Conservation (phyloP, 2,888 invertebrate genomes). For the Omphaloscelis lunosa region DNA sequence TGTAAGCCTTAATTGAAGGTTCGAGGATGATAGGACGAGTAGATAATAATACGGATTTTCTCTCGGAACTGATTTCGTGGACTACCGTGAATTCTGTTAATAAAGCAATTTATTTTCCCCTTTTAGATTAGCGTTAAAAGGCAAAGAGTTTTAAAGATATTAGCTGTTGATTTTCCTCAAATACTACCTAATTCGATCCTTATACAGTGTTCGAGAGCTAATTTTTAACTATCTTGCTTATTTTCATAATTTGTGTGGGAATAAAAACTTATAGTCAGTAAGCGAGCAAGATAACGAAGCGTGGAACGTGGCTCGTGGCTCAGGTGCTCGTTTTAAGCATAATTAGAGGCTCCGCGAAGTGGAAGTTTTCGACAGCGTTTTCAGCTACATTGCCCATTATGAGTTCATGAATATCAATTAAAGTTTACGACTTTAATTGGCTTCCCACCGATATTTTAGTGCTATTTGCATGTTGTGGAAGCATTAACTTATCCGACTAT, state of each 20-base stretch:
- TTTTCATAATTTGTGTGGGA: slow-evolving; percentile 57
- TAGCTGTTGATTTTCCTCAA: slow-evolving; percentile 30
- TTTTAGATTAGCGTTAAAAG: slow-evolving; percentile 29
- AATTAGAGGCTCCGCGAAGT: slow-evolving; percentile 73
- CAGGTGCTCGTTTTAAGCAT: slow-evolving; percentile 71
- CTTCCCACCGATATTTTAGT: slow-evolving; percentile 83
- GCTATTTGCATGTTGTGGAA: slow-evolving; percentile 83
- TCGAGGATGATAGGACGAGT: slow-evolving; percentile 20
- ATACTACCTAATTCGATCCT: slow-evolving; percentile 26
- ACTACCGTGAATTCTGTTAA: slow-evolving; percentile 35
- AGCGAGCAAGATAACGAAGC: slow-evolving; percentile 57
- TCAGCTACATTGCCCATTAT: slow-evolving; percentile 78
- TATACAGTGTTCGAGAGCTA: slow-evolving; percentile 29
- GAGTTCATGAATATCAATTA: slow-evolving; percentile 85
- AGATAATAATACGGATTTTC: slow-evolving; percentile 54
- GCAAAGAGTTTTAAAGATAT: slow-evolving; percentile 32
- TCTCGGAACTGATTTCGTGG: slow-evolving; percentile 31
- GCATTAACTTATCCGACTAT: slow-evolving; percentile 80
- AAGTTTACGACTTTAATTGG: slow-evolving; percentile 85
- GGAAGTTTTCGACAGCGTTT: slow-evolving; percentile 73
- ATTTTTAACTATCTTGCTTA: slow-evolving; percentile 52
- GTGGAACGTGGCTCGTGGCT: slow-evolving; percentile 49
- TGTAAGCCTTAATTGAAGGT: slow-evolving; percentile 55
- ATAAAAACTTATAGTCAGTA: slow-evolving; percentile 55
- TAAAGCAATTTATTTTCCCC: slow-evolving; percentile 49